Evolutionary conservation across 2,113 vertebrate genomes (phyloP).

Genomic region (Burhinus oedicnemus): DNA sequence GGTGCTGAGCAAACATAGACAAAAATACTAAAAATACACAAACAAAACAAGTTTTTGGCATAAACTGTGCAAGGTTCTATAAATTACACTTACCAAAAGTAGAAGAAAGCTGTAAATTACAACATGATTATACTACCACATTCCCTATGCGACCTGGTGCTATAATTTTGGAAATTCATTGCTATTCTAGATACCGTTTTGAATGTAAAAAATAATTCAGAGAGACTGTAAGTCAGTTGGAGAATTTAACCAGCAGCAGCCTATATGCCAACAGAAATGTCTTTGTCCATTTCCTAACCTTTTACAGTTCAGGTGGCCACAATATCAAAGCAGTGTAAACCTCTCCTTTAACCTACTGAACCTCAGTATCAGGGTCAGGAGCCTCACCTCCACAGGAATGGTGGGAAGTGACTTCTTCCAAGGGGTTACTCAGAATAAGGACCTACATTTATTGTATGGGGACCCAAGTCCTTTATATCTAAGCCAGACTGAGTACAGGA

Average conservation of each 20-base stretch:
- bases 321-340: accelerated
- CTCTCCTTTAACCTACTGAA: neutral
- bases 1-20: neutral
- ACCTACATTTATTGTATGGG: neutral
- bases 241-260: neutral
- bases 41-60: neutral
- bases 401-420: neutral
- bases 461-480: neutral
- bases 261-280: neutral
- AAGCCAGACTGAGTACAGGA: neutral
- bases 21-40: neutral
- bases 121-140: neutral
- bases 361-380: neutral
- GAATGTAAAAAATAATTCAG: neutral
- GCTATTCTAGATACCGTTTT: neutral
- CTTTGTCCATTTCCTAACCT: neutral
- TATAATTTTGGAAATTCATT: neutral
- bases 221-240: neutral
- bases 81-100: neutral
- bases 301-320: neutral
- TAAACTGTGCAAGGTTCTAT: neutral
- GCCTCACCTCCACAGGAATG: neutral
- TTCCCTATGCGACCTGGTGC: neutral
- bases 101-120: neutral
- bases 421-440: neutral